phyloP scores from a whole-genome alignment of 2,113 vertebrate species.

The Ancistrus triradiatus region DNA sequence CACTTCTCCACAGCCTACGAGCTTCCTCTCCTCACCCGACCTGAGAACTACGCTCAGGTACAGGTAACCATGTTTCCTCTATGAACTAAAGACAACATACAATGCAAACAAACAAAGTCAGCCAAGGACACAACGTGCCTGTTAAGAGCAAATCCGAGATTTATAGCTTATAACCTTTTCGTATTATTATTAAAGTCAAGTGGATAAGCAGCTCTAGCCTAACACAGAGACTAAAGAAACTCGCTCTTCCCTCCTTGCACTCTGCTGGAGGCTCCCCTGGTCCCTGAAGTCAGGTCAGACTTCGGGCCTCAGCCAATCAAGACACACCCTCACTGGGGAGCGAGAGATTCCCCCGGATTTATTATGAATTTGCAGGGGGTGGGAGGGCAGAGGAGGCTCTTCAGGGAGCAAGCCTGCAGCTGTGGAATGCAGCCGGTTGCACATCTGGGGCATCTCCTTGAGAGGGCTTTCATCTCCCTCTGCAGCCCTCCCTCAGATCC shows the following conservation, averaged over 20 bases:
- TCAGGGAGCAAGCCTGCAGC: slow-evolving; percentile 37
- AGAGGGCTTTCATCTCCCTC: slow-evolving; percentile 46
- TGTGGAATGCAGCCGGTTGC: slow-evolving; percentile 51
- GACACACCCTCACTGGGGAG: slow-evolving; percentile 39
- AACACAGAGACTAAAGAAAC: background rate
- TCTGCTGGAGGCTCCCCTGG: slow-evolving; percentile 9
- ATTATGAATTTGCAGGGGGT: slow-evolving; percentile 48
- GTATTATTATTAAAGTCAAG: no score
- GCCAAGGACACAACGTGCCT: background rate
- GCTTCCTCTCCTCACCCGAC: slow-evolving; percentile 88
- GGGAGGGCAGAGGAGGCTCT: slow-evolving; percentile 50
- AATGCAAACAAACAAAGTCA: background rate
- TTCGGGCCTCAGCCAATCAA: slow-evolving; percentile 6
- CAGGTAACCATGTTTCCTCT: background rate
- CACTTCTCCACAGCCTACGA: slow-evolving; percentile 95
- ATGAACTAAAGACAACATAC: background rate
- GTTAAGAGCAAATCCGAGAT: no score
- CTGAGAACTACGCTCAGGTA: slow-evolving; percentile 97
- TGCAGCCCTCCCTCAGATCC: slow-evolving; percentile 36
- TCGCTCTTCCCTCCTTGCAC: background rate
- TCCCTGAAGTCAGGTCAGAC: slow-evolving; percentile 27
- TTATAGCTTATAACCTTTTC: no score
- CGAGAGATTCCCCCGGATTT: slow-evolving; percentile 46
- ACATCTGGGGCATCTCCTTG: slow-evolving; percentile 50
- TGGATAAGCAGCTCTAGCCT: background rate